Percentiles rank a stretch among this genome's conserved stretches.
Evolutionary conservation across 2,113 vertebrate genomes (phyloP).

Genomic region (Jaculus jaculus): DNA sequence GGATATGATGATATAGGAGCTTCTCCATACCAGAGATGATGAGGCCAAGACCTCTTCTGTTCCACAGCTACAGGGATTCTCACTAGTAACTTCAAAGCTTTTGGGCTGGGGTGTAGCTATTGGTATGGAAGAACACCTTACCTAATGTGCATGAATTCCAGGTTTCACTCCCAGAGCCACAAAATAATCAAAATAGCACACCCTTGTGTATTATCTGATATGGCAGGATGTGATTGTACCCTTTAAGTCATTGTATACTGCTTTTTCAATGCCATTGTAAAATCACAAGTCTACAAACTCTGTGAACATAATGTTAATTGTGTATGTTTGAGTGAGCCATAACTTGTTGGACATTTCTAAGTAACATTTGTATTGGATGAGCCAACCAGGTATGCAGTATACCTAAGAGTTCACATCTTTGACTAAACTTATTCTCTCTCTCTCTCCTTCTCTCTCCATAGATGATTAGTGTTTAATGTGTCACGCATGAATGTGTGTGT

Average conservation of each 20-base stretch:
- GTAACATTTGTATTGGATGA: background rate
- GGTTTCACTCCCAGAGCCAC: too few species aligned
- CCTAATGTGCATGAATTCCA: too few species aligned
- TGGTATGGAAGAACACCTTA: background rate
- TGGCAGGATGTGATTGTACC: background rate
- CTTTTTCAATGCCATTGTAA: background rate
- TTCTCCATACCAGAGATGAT: too few species aligned
- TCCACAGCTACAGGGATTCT: background rate
- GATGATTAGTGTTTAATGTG: too few species aligned
- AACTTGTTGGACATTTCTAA: background rate
- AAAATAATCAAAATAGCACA: background rate
- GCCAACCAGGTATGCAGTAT: background rate
- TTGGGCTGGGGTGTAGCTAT: background rate
- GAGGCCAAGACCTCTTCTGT: background rate
- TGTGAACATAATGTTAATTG: background rate
- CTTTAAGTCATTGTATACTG: background rate
- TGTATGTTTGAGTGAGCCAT: background rate
- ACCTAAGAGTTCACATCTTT: background rate
- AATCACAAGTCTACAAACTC: background rate
- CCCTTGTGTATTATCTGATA: background rate
- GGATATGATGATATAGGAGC: background rate
- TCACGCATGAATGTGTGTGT: too few species aligned
- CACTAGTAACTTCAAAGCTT: background rate
- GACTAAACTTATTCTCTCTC: background rate
- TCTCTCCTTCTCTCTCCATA: background rate